Percentiles rank a stretch among this genome's conserved stretches.
Evolutionary conservation across 2,888 invertebrate species (phyloP).

Genomic region (Dryocosmus kuriphilus): DNA sequence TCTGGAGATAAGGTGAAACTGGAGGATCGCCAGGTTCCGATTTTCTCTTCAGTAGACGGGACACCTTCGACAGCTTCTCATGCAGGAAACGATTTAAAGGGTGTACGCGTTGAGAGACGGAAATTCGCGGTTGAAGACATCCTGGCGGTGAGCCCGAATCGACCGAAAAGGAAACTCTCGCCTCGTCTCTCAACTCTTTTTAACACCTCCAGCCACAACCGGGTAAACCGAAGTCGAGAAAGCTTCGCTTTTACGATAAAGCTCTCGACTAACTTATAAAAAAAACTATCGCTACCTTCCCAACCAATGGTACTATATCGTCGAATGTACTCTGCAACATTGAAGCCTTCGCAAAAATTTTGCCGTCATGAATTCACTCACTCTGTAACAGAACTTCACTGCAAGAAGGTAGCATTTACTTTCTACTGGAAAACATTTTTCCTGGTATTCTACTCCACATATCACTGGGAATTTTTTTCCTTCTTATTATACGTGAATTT

Average conservation of each 20-base stretch:
- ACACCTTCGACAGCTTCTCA: conserved; percentile 41
- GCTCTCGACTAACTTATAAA: conserved; percentile 41
- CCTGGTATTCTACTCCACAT: conserved; percentile 8
- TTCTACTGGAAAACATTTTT: conserved; percentile 20
- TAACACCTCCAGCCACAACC: conserved; percentile 50
- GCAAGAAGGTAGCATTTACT: conserved; percentile 20
- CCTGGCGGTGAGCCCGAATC: conserved; percentile 57
- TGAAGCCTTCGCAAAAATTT: conserved; percentile 42
- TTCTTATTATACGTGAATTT: conserved; percentile 36
- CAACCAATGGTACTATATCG: conserved; percentile 49
- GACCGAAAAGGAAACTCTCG: conserved; percentile 41
- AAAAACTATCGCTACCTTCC: conserved; percentile 46
- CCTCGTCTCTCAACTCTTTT: conserved; percentile 36
- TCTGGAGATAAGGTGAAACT: conserved; percentile 61
- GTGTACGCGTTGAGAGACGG: conserved; percentile 60
- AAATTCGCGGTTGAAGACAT: conserved; percentile 63
- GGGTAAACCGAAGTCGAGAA: conserved; percentile 54
- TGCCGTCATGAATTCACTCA: conserved; percentile 31
- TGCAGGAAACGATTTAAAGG: conserved; percentile 61
- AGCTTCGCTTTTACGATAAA: conserved; percentile 44
- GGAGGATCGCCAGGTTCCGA: conserved; percentile 66
- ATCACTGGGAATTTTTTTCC: neutral
- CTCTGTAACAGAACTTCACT: conserved; percentile 18
- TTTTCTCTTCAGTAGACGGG: conserved; percentile 56
- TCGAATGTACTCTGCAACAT: conserved; percentile 41